Evolutionary conservation across 1,140 invertebrate species (phyloP), one percentile per base, ranked within the genome.

Genomic region (Gonatopus flavifemur): DNA sequence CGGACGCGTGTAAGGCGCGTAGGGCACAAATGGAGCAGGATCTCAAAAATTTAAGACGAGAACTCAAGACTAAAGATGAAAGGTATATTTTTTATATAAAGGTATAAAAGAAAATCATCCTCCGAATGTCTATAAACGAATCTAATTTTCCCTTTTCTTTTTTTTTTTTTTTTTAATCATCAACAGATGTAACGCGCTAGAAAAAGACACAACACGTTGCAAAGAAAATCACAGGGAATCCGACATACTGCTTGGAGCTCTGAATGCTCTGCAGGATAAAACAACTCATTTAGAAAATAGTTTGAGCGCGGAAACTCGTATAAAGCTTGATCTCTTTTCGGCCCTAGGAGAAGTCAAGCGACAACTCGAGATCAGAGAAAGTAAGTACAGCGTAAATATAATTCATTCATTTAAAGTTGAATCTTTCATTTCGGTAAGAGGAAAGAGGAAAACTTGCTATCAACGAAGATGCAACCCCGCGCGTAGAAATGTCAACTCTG

Each of bases 311-410:
- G 95, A 98, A 82, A 98, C 94, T 36, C 83, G 94, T 51, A 88
- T 98, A 74, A 98, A 98, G 80, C 83, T 98, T 49, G 94, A 98
- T 81, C 83, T 98, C 47, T 96, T 98, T 78, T 96, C 93, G 47
- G 95, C 94, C 49, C 84, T 98, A 28, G 95, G 94, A 16, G 95
- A 96, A 72, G 93, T 91, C 30, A 95, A 96, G 76, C 82, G 94
- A 35, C 90, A 96, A 71, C 81, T 98, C 53, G 90, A 94, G 80
- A 92, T 96, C 71, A 86, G 88, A 78, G 91, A 95, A 74, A 87
- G 94, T 97, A 78, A 82, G 84, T 81, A 49, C n/a, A n/a, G n/a
- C n/a, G n/a, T n/a, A n/a, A n/a, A n/a, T n/a, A n/a, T n/a, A n/a
- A n/a, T n/a, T n/a, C n/a, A n/a, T n/a, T n/a, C n/a, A n/a, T n/a